Conservation (phyloP, 2,888 invertebrate species). For the Coleophora flavipennella region DNA sequence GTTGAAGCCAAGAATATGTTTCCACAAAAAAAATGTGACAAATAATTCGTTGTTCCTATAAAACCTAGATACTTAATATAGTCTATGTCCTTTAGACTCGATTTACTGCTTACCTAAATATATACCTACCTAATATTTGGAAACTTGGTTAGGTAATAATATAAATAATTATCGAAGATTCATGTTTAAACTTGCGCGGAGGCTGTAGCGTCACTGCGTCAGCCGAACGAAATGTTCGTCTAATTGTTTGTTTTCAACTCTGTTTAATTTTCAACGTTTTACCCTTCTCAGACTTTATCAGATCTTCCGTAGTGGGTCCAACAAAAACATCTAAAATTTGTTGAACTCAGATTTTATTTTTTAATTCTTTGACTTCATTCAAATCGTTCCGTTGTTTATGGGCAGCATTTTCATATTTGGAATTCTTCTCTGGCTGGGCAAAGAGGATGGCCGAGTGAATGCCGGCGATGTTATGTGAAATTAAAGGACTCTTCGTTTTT, state of each 20-base stretch:
- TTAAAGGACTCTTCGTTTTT: slow-evolving; percentile 59
- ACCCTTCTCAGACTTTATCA: slow-evolving; percentile 65
- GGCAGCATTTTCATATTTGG: slow-evolving; percentile 69
- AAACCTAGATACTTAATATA: slow-evolving; percentile 23
- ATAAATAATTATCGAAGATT: slow-evolving; percentile 42
- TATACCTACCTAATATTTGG: slow-evolving; percentile 47
- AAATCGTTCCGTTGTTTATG: slow-evolving; percentile 70
- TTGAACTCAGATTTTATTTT: slow-evolving; percentile 52
- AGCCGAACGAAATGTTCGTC: slow-evolving; percentile 56
- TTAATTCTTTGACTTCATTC: slow-evolving; percentile 61
- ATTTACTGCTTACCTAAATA: slow-evolving; percentile 35
- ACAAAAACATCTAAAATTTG: slow-evolving; percentile 56
- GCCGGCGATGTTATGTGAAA: slow-evolving; percentile 63
- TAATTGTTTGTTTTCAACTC: slow-evolving; percentile 54
- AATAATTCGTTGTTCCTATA: no score
- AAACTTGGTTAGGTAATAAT: slow-evolving; percentile 29
- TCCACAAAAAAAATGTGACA: no score
- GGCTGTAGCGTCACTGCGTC: slow-evolving; percentile 45
- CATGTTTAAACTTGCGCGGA: slow-evolving; percentile 59
- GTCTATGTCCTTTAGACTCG: slow-evolving; percentile 19
- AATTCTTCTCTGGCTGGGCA: slow-evolving; percentile 43
- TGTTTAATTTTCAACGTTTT: slow-evolving; percentile 58
- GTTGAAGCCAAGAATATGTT: no score
- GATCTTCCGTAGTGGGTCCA: slow-evolving; percentile 43
- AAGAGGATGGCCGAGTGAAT: slow-evolving; percentile 32